A percentile compares a stretch with the other conserved stretches of the same genome.
These are phyloP conservation scores for Myrmecophaga tridactyla DNA, from an alignment of 2,113 vertebrate species.

Conservation along the genomic window DNA sequence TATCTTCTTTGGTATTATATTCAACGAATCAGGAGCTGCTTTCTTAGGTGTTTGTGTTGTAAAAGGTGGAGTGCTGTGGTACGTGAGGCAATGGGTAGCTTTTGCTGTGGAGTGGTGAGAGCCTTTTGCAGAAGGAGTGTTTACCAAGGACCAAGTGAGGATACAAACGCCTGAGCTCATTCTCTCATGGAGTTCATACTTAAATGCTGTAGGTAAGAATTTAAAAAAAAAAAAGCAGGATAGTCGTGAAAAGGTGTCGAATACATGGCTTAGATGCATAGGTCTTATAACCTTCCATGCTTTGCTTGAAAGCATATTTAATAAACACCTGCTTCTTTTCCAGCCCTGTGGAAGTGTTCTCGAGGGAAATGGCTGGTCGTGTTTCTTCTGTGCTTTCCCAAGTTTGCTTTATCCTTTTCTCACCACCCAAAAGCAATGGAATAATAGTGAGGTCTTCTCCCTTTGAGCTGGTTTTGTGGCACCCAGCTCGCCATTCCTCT, in stretches of 20 bases:
- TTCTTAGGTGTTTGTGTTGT: not conserved
- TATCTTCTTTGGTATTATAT: not conserved
- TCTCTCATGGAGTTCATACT: not conserved
- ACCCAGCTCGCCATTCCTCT: not conserved
- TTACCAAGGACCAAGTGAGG: not conserved
- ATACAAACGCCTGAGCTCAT: not conserved
- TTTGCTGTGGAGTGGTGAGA: not conserved
- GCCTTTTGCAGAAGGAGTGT: not conserved
- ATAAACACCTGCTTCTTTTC: not conserved
- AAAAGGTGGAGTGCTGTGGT: not conserved
- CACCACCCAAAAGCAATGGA: not conserved
- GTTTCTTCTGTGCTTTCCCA: not conserved
- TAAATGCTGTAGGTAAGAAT: not conserved
- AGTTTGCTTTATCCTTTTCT: slow-evolving; percentile 27
- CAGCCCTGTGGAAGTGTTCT: not conserved
- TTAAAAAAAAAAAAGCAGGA: not conserved
- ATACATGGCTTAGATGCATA: not conserved
- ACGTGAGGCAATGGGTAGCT: not conserved
- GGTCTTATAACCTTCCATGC: not conserved
- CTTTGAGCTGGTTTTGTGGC: not conserved
- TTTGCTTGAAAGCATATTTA: not conserved
- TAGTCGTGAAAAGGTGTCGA: not conserved
- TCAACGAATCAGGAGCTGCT: not conserved
- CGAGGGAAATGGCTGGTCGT: not conserved
- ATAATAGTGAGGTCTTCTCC: not conserved